Evolutionary conservation across 30 jellyfish, hydroid and myxozoan genomes (phyloP), one percentile per base, ranked within the genome.

Genomic region (Cassiopea xamachana): DNA sequence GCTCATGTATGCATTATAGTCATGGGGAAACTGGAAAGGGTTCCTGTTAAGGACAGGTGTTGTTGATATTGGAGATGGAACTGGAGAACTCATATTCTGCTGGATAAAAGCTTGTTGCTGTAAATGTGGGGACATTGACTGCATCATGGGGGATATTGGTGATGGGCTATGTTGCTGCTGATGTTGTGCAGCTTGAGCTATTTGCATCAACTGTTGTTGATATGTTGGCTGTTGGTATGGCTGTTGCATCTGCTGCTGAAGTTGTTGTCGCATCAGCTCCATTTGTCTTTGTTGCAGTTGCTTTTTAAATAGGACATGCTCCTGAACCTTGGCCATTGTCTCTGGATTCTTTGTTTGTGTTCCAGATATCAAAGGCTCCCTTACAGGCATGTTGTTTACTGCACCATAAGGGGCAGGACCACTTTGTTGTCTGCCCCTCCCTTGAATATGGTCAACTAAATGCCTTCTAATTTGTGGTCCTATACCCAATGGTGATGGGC

Each of bases 1-100:
- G 64, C 76, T 85, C 79, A 92, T 78, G 60, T 92, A 85, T 17
- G 93, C 86, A 62, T 74, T 85, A 76, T 85, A 92, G 80, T 92
- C 97, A 61, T 92, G 92, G 7, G 93, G 97, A 92, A 92, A 92
- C 84, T 92, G 97, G 64, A 92, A 92, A 18, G 97, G 97, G 64
- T 92, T 92, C 47, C 89, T 94, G 46, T 72, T 77, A 78, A 92
- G 51, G 39, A 83, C 95, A 15, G 97, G 92, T 45, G 97, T 90
- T 18, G 90, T 60, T 17, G 87, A 73, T 92, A 90, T 90, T 60
- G 97, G 97, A 45, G 97, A 90, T 47, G 97, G 91, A 13, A 92
- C 93, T 1, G 97, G 97, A 1, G 97, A 92, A 58, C 74, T 78
- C 85, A 92, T 74, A 49, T 68, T 80, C 75, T 92, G 97, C 72